Evolutionary conservation across 2,113 vertebrate genomes (phyloP), one percentile per base, ranked within the genome.

Genomic region (Delphinus delphis): DNA sequence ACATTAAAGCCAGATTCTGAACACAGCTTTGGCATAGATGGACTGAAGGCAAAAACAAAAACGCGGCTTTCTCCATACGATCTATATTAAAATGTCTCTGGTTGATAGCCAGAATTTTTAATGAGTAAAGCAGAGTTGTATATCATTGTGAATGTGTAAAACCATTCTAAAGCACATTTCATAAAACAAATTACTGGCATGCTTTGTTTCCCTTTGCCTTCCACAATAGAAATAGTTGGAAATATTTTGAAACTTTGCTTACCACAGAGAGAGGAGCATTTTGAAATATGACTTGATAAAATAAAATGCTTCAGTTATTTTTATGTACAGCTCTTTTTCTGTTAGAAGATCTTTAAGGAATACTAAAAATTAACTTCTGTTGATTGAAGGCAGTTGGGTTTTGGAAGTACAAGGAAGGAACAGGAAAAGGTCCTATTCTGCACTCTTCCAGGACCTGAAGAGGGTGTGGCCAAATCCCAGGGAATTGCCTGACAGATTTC

Each of bases 81-180:
- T 76, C 81, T 93, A 71, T 62, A 47, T 62, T 88, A 91, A 96
- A 92, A 77, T 33, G 25, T 5, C 77, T 90, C 68, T 44, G 91
- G 50, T 89, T 83, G 95, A 92, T 68, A 91, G 82, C 50, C 93
- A 80, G 74, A 85, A 91, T 58, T 82, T 93, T 79, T 93, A 94
- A 88, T 89, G 53, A 94, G 33, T 14, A 86, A 76, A 93, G 81
- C 14, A 13, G 21, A 81, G 58, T 38, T 38, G 31, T 67, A 13
- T 50, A 47, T 91, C 67, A 90, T 18, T 83, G 20, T 88, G 67
- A 95, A 67, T 9, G 4, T 3, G 14, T 47, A 70, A 71, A 90
- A 60, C 3, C 71, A 74, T 74, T 94, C 70, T 15, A 31, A 96
- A 88, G 28, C 28, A 60, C 44, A 36, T 95, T 93, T 92, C n/a